phyloP scores from a whole-genome alignment of 2,797 vertebrate genomes.

The Cephalopachus bancanus region DNA sequence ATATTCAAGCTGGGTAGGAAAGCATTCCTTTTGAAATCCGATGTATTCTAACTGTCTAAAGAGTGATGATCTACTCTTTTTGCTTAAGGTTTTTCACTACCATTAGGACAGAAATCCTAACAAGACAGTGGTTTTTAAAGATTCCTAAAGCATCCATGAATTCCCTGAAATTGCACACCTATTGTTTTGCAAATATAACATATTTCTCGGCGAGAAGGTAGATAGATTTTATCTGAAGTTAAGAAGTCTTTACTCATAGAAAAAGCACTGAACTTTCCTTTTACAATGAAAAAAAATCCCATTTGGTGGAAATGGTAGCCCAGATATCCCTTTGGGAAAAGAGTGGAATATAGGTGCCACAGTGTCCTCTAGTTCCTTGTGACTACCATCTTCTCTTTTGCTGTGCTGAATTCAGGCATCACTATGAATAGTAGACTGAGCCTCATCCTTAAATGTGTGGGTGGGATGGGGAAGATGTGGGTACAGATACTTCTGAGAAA shows the following conservation, averaged over 20 bases:
- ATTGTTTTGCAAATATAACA: neutral
- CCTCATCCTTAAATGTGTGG: neutral
- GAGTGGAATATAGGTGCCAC: too few species aligned
- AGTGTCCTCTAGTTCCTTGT: neutral
- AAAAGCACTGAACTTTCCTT: neutral
- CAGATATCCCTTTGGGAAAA: neutral
- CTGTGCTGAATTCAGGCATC: neutral
- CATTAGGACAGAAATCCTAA: neutral
- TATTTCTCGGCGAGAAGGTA: neutral
- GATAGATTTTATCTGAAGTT: neutral
- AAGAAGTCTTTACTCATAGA: neutral
- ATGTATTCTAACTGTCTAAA: neutral
- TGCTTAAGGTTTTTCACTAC: neutral
- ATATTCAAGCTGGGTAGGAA: neutral
- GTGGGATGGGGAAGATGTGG: rapidly evolving
- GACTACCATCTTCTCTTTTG: neutral
- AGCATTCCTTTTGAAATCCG: neutral
- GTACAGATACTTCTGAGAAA: neutral
- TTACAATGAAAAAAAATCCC: neutral
- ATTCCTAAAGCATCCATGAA: neutral
- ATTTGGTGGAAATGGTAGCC: neutral
- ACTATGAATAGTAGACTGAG: neutral
- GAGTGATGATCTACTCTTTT: neutral
- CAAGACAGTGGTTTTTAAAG: neutral
- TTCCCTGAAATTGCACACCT: neutral